Percentiles rank a stretch among this genome's conserved stretches.
Evolutionary conservation across 1,140 invertebrate genomes (phyloP).

Genomic region (Drosophila truncata): DNA sequence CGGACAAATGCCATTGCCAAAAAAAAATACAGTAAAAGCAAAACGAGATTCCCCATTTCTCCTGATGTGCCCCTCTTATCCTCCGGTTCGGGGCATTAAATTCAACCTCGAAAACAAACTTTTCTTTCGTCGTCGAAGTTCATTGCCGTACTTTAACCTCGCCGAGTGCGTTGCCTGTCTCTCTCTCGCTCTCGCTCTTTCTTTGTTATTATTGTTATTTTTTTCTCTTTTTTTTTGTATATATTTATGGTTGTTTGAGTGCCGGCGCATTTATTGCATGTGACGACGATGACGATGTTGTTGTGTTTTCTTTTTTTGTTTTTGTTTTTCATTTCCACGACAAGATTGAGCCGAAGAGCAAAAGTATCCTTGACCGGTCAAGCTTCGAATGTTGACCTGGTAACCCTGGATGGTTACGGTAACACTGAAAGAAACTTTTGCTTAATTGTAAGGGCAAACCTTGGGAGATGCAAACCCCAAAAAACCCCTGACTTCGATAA

Average conservation of each 20-base stretch:
- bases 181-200: slow-evolving; percentile 18
- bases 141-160: slow-evolving; percentile 79
- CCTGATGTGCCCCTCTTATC: slow-evolving; percentile 9
- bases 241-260: slow-evolving; percentile 25
- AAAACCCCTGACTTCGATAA: slow-evolving; percentile 22
- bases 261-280: slow-evolving; percentile 53
- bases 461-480: background rate
- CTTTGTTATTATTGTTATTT: slow-evolving; percentile 35
- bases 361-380: slow-evolving; percentile 36
- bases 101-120: slow-evolving; percentile 79
- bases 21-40: slow-evolving; percentile 15
- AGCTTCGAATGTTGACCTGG: slow-evolving; percentile 3
- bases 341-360: slow-evolving; percentile 1
- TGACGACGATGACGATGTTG: slow-evolving; percentile 1
- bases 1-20: slow-evolving; percentile 50
- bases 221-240: background rate
- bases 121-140: slow-evolving; percentile 70
- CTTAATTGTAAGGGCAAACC: background rate
- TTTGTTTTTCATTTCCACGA: slow-evolving; percentile 3
- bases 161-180: slow-evolving; percentile 61
- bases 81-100: slow-evolving; percentile 20
- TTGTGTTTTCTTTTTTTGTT: slow-evolving; percentile 7
- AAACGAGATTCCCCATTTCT: slow-evolving; percentile 25
- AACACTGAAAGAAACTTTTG: background rate
- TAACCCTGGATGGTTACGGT: background rate